phyloP scores from a whole-genome alignment of 37 sponge, comb jelly and placozoan species.

The Ephydatia muelleri region DNA sequence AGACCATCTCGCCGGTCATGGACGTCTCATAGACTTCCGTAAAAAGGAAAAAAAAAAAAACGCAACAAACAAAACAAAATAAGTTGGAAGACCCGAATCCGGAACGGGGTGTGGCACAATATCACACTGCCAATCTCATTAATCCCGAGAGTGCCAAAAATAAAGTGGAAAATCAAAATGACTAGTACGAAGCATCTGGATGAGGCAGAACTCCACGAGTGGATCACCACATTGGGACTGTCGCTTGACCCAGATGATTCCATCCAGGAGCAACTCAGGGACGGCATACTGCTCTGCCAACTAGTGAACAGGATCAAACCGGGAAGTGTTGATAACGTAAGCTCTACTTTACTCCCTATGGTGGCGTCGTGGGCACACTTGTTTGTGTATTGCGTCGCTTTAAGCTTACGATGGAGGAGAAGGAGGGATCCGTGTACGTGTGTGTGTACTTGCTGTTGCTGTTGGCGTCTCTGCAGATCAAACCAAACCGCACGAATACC shows the following conservation, averaged over 20 bases:
- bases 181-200: background rate
- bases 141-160: background rate
- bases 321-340: conserved; percentile 71
- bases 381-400: background rate
- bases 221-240: conserved; percentile 61
- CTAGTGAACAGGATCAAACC: conserved; percentile 80
- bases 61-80: too few relatives aligned
- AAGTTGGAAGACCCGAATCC: background rate
- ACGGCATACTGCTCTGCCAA: conserved; percentile 78
- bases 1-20: too few relatives aligned
- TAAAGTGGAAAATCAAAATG: background rate
- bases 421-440: background rate
- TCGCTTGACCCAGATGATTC: conserved; percentile 20
- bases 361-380: background rate
- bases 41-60: background rate
- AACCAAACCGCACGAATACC: conserved; percentile 32
- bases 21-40: too few relatives aligned
- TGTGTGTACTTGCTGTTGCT: background rate
- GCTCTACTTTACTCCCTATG: background rate
- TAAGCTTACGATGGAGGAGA: background rate
- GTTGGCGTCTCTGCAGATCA: conserved; percentile 53
- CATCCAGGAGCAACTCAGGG: conserved; percentile 47
- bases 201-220: conserved; percentile 49
- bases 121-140: background rate
- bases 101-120: conserved; percentile 12